Percentiles rank a stretch among this genome's conserved stretches.
Evolutionary conservation across 2,113 vertebrate species (phyloP).

Genomic region (Orthonyx spaldingii): DNA sequence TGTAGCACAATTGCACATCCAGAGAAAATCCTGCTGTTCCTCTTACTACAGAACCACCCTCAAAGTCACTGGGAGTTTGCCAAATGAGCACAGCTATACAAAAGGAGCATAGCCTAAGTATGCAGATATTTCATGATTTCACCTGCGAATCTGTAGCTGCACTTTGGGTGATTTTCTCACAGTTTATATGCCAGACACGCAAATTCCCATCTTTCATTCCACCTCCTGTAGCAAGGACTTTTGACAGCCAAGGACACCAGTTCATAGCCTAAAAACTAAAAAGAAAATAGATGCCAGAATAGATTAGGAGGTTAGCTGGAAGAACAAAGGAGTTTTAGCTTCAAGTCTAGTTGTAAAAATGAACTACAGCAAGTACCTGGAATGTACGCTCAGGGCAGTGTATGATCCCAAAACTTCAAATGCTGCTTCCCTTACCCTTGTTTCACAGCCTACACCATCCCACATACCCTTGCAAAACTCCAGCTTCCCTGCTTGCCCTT

Average conservation of each 20-base stretch:
- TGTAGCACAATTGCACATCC: neutral
- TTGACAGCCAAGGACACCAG: slow-evolving; percentile 80
- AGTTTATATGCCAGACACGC: slow-evolving; percentile 72
- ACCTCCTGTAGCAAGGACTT: slow-evolving; percentile 72
- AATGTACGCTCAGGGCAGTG: neutral
- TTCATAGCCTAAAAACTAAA: slow-evolving; percentile 65
- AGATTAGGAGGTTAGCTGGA: neutral
- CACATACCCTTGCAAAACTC: neutral
- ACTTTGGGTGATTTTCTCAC: slow-evolving; percentile 59
- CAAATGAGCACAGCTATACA: neutral
- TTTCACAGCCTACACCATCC: neutral
- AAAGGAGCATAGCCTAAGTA: neutral
- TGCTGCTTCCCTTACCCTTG: neutral
- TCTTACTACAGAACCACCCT: neutral
- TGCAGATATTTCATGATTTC: slow-evolving; percentile 24
- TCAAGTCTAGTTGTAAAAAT: neutral
- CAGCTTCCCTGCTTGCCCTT: neutral
- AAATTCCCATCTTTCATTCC: slow-evolving; percentile 78
- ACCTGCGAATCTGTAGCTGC: slow-evolving; percentile 78
- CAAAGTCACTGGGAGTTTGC: neutral
- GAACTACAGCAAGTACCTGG: neutral
- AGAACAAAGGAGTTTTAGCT: neutral
- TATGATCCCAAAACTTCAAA: neutral
- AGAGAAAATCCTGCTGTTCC: neutral
- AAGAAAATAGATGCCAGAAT: neutral